Evolutionary conservation across 2,113 vertebrate genomes (phyloP), one percentile per base, ranked within the genome.

Genomic region (Mesoclemmys tuberculata): DNA sequence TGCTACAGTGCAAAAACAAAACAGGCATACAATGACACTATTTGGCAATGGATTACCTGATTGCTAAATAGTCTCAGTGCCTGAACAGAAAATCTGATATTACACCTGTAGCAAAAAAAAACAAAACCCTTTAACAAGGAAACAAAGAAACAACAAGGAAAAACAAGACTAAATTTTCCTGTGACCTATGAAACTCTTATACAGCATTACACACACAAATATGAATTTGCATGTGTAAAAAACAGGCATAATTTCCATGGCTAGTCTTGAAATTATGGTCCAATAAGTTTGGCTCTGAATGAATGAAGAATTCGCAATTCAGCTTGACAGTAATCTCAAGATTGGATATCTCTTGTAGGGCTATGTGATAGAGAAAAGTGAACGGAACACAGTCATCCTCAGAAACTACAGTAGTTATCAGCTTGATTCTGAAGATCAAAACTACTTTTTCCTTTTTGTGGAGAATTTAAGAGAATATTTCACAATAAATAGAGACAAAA

Each of bases 1-100:
- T 90, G 92, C 90, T 93, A 82, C 94, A 96, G 94, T 94, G 92
- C 95, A 95, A 92, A 93, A 95, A 95, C 92, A 96, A 95, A 92
- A 96, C 96, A 97, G 96, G 94, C 93, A 95, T 95, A 54, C 91
- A 82, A 64, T 74, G 88, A 93, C 64, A 90, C 85, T 93, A 46
- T 91, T 95, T 96, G 94, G 93, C 90, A 75, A 56, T 2, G 24
- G 46, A 87, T 58, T 90, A 95, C 89, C 87, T 6, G 27, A 94
- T 97, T 93, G 95, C 94, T 97, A 94, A 97, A 92, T 94, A 68
- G 52, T 83, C 90, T 58, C 52, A 96, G 78, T 87, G 94, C 89
- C 94, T 5, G 2, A 93, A 85, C 91, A 96, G 96, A 97, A 97
- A 97, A 97, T 94, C 52, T 91, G 93, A 84, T 93, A 79, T 54